Percentiles rank a stretch among this genome's conserved stretches.
These are phyloP conservation scores for Chydorus sphaericus DNA, from an alignment of 2,888 invertebrate species.

Conservation along the genomic window DNA sequence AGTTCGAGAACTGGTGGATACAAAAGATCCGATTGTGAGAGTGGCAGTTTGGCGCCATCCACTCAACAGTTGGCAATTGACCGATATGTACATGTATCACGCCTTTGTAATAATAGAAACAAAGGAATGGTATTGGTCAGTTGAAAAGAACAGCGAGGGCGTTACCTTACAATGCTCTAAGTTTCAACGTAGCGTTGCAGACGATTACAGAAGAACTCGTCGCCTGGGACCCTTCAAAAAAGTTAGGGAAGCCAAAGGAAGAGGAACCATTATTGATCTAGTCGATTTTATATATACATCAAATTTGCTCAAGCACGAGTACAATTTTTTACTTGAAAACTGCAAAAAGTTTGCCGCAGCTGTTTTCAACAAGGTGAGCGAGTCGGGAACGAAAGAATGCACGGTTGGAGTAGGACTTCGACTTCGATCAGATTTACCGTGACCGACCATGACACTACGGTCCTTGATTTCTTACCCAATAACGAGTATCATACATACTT, in stretches of 20 bases:
- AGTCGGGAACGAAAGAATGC: too few species aligned
- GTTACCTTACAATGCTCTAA: background rate
- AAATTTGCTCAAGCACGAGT: background rate
- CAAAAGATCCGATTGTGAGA: background rate
- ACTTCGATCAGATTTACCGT: too few species aligned
- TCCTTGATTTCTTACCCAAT: too few species aligned
- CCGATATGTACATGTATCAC: background rate
- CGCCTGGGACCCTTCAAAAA: too few species aligned
- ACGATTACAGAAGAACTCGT: background rate
- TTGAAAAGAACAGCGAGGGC: background rate
- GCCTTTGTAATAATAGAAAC: background rate
- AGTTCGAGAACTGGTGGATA: background rate
- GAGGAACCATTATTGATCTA: background rate
- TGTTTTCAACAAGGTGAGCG: background rate
- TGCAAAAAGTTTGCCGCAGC: background rate
- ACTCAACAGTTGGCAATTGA: background rate
- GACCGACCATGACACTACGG: too few species aligned
- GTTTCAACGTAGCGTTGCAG: background rate
- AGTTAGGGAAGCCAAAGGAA: too few species aligned
- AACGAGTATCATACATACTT: too few species aligned
- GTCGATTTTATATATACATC: background rate
- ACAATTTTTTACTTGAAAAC: background rate
- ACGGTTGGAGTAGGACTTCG: too few species aligned
- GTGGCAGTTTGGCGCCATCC: background rate
- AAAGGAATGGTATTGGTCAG: background rate